Conservation (phyloP, 2,113 vertebrate genomes). For the Columbina picui region DNA sequence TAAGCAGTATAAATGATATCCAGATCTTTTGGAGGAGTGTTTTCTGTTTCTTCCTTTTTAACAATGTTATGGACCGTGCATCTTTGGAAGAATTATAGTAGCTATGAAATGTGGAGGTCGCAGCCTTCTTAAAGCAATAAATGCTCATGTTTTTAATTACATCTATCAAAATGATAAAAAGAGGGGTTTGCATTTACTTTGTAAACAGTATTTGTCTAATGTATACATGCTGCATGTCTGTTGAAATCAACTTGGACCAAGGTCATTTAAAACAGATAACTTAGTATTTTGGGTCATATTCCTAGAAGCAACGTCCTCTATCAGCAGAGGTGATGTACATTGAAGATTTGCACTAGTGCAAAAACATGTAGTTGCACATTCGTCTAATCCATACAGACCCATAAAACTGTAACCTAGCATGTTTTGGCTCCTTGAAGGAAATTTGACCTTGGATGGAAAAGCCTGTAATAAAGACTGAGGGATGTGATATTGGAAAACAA, state of each 20-base stretch:
- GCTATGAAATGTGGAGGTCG: neutral
- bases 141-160: neutral
- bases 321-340: neutral
- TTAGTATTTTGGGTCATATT: neutral
- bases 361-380: neutral
- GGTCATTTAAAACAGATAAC: neutral
- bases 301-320: neutral
- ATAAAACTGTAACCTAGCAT: neutral
- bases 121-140: neutral
- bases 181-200: fast-evolving
- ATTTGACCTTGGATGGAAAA: neutral
- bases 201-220: neutral
- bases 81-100: neutral
- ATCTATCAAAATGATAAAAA: neutral
- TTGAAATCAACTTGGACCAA: neutral
- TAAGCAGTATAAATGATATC: neutral
- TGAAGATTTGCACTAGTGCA: neutral
- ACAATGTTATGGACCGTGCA: neutral
- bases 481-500: neutral
- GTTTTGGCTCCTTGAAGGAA: neutral
- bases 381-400: neutral
- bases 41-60: neutral
- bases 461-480: neutral
- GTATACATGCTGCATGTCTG: neutral
- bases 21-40: neutral